Conservation (phyloP, 2,113 vertebrate genomes). For the Bambusicola thoracicus region DNA sequence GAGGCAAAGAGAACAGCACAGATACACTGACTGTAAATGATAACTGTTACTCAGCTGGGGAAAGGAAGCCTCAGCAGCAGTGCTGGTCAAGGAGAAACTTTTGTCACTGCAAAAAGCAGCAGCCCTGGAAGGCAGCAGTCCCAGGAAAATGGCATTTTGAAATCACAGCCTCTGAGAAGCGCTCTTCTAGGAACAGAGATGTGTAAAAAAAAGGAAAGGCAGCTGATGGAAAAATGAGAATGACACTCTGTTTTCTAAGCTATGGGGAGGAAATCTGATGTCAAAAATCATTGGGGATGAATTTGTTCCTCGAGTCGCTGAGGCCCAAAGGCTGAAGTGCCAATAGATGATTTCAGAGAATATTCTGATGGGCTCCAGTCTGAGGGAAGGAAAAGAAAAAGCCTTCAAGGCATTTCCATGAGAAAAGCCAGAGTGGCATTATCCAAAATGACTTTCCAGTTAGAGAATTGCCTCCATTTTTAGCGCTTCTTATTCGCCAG, state of each 20-base stretch:
- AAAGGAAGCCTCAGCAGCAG: neutral
- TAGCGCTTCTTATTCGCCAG: neutral
- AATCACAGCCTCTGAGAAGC: constrained; percentile 9
- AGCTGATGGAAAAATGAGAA: neutral
- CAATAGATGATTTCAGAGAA: neutral
- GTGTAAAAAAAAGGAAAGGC: neutral
- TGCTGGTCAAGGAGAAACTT: neutral
- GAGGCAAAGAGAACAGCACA: neutral
- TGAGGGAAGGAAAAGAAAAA: neutral
- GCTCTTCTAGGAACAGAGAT: constrained; percentile 38
- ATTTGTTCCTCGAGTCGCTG: neutral
- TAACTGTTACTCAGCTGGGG: neutral
- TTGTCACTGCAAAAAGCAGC: neutral
- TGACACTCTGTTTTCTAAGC: neutral
- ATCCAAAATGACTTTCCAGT: neutral
- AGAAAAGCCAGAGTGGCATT: neutral
- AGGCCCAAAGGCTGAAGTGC: neutral
- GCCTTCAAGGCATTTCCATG: neutral
- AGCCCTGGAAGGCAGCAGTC: neutral
- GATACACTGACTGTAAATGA: neutral
- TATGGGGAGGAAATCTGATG: neutral
- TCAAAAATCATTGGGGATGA: neutral
- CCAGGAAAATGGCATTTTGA: constrained; percentile 32
- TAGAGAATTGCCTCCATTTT: neutral
- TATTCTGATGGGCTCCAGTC: neutral